Percentiles rank a stretch among this genome's conserved stretches.
These are phyloP conservation scores for Alouatta palliata DNA, from an alignment of 2,113 vertebrate species.

Conservation along the genomic window DNA sequence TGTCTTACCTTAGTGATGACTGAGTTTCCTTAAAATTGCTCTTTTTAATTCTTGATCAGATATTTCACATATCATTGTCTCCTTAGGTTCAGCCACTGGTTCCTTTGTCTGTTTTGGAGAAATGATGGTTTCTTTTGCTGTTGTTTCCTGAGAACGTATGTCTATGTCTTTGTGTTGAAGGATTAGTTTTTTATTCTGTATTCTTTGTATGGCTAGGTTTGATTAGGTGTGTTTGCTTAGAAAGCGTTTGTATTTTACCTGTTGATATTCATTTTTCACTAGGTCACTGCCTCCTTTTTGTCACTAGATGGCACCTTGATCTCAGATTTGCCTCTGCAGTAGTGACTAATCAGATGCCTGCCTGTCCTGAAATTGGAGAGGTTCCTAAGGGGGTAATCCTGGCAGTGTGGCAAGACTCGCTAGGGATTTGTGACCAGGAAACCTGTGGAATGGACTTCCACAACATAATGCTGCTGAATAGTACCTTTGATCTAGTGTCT, in stretches of 20 bases:
- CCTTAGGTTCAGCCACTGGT: background rate
- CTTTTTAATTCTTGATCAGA: background rate
- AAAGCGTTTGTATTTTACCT: background rate
- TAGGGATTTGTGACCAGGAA: background rate
- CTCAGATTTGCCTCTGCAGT: background rate
- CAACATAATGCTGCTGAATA: background rate
- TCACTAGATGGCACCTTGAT: background rate
- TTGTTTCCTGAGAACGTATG: background rate
- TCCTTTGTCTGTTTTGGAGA: background rate
- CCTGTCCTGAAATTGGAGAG: background rate
- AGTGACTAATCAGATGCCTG: background rate
- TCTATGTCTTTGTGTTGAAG: background rate
- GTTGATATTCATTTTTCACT: background rate
- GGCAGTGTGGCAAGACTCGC: background rate
- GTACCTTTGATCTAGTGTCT: background rate
- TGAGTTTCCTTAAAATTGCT: background rate
- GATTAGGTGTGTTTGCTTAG: background rate
- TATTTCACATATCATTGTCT: background rate
- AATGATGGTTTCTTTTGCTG: background rate
- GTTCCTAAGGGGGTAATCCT: background rate
- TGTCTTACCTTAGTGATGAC: background rate
- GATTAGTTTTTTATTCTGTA: background rate
- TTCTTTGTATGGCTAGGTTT: background rate
- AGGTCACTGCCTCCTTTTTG: background rate
- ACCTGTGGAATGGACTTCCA: background rate